Conservation (phyloP, 2,113 vertebrate species). For the Antennarius striatus region DNA sequence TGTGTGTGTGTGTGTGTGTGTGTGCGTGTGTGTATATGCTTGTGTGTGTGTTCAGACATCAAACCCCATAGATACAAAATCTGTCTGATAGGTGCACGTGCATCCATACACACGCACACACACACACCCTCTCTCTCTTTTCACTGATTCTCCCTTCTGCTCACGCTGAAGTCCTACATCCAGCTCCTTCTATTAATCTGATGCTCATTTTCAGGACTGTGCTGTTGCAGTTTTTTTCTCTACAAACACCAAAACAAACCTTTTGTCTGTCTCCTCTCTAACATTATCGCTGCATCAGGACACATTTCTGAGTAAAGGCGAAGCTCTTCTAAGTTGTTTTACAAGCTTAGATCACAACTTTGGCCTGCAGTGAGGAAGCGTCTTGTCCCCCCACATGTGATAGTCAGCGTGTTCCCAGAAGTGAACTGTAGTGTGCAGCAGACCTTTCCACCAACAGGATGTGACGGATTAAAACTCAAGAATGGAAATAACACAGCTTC, state of each 20-base stretch:
- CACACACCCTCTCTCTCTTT: constrained; percentile 35
- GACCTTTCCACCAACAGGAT: no score
- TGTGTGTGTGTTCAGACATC: constrained; percentile 72
- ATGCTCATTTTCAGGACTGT: constrained; percentile 56
- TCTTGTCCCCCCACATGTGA: no score
- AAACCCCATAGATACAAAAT: constrained; percentile 75
- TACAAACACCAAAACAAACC: constrained; percentile 54
- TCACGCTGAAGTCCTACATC: constrained; percentile 42
- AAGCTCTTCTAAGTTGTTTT: constrained; percentile 1
- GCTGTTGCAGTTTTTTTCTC: constrained; percentile 46
- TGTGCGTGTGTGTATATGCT: no score
- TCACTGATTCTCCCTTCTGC: constrained; percentile 31
- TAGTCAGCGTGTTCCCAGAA: no score
- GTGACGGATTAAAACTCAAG: no score
- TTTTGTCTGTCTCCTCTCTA: constrained; percentile 24
- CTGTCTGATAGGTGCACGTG: constrained; percentile 56
- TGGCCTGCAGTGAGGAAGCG: neutral
- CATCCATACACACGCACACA: constrained; percentile 13
- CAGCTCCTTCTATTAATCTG: constrained; percentile 56
- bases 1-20: constrained; percentile 41
- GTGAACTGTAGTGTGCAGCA: no score
- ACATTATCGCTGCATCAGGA: constrained; percentile 14
- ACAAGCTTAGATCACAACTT: constrained; percentile 16
- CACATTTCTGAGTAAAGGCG: constrained; percentile 17
- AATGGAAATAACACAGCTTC: no score